These are phyloP conservation scores for Polyommatus icarus DNA, from an alignment of 2,888 invertebrate species.

Conservation along the genomic window DNA sequence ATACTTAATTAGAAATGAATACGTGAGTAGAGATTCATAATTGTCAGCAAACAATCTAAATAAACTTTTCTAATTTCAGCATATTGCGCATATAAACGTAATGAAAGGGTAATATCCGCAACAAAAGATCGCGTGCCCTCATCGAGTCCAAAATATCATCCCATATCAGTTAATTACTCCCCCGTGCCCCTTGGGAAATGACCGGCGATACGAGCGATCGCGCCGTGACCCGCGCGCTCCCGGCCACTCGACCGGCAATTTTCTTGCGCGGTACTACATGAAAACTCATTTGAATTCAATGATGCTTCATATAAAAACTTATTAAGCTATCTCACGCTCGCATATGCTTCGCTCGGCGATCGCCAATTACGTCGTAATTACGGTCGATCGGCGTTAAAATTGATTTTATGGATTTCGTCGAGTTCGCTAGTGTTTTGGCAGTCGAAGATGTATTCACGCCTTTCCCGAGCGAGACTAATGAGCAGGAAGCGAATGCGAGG, in stretches of 20 bases:
- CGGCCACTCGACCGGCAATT: constrained; percentile 34
- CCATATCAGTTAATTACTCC: constrained; percentile 36
- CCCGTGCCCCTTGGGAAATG: constrained; percentile 45
- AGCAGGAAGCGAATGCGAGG: constrained; percentile 61
- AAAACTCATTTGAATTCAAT: constrained; percentile 31
- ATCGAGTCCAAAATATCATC: constrained; percentile 28
- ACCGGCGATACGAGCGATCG: constrained; percentile 56
- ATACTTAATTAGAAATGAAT: neutral
- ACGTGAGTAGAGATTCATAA: no score
- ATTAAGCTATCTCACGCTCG: constrained; percentile 24
- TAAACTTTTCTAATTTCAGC: no score
- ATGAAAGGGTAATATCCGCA: neutral
- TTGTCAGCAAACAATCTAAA: no score
- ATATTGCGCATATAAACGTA: neutral
- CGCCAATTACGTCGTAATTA: constrained; percentile 18
- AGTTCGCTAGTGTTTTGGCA: neutral
- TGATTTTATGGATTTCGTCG: neutral
- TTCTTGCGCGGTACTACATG: constrained; percentile 24
- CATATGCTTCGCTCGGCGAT: neutral
- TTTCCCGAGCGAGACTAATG: neutral
- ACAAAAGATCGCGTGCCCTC: neutral
- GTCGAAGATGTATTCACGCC: neutral
- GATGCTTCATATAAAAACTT: constrained; percentile 23
- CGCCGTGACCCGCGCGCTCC: constrained; percentile 61
- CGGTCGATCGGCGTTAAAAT: neutral